Evolutionary conservation across 2,113 vertebrate genomes (phyloP).

Genomic region (Thalassarche chlororhynchos): DNA sequence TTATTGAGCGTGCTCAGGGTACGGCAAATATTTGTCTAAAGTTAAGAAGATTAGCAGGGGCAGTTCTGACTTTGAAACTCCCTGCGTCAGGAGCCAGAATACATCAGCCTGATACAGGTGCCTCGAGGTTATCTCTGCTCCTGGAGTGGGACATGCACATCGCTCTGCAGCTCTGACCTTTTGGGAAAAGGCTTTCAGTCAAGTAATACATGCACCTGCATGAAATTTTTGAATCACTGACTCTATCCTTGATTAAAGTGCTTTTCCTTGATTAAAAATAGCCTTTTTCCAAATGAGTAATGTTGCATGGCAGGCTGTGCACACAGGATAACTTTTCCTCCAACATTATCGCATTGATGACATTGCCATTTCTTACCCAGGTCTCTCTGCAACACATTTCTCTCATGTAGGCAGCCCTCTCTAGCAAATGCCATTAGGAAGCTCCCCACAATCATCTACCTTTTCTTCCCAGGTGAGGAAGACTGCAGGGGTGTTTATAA

Average conservation of each 20-base stretch:
- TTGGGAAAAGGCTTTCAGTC: slow-evolving; percentile 40
- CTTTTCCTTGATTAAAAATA: slow-evolving; percentile 64
- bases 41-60: slow-evolving; percentile 48
- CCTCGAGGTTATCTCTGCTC: background rate
- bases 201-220: slow-evolving; percentile 41
- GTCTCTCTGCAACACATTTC: background rate
- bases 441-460: background rate
- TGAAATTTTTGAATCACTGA: slow-evolving; percentile 58
- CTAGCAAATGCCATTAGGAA: background rate
- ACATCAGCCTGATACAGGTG: background rate
- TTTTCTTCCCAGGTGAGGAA: background rate
- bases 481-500: background rate
- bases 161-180: slow-evolving; percentile 12
- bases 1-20: background rate
- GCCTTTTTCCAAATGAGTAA: slow-evolving; percentile 30
- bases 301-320: background rate
- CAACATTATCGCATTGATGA: background rate
- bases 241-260: slow-evolving; percentile 59
- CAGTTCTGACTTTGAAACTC: slow-evolving; percentile 42
- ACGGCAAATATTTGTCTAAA: slow-evolving; percentile 22
- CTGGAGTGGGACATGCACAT: background rate
- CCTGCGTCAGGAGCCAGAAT: background rate
- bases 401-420: background rate
- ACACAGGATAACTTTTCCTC: background rate
- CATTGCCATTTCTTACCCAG: background rate